Conservation (phyloP, 2,113 vertebrate species). For the Cyanoderma ruficeps region DNA sequence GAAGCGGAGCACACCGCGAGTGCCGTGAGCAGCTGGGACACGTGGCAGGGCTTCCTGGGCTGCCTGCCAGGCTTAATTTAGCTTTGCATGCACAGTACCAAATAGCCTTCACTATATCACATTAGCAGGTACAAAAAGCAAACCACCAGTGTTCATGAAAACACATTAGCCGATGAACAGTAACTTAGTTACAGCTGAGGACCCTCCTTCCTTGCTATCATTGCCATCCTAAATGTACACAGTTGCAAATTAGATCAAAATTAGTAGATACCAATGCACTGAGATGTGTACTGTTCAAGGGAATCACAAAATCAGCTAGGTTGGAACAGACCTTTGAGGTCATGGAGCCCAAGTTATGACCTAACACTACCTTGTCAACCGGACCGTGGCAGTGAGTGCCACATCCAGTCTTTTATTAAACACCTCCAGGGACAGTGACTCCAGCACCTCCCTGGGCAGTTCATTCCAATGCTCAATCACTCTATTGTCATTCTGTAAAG, state of each 20-base stretch:
- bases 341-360: not conserved
- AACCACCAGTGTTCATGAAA: not conserved
- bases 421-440: not conserved
- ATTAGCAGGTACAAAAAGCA: slow-evolving; percentile 37
- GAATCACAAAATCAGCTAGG: not conserved
- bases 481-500: not conserved
- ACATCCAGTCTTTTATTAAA: not conserved
- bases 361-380: not conserved
- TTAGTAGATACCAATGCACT: not conserved
- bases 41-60: slow-evolving; percentile 27
- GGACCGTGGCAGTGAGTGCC: not conserved
- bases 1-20: not conserved
- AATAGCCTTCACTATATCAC: not conserved
- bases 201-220: not conserved
- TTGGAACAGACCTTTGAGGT: not conserved
- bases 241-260: not conserved
- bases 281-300: not conserved
- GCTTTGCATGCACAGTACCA: not conserved
- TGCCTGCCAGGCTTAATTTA: slow-evolving; percentile 20
- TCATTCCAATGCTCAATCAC: not conserved
- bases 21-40: not conserved
- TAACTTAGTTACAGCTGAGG: not conserved
- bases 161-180: not conserved
- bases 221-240: not conserved
- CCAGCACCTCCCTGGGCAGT: not conserved